A percentile compares a stretch with the other conserved stretches of the same genome.
Evolutionary conservation across 2,113 vertebrate genomes (phyloP).

Genomic region (Spilogale gracilis): DNA sequence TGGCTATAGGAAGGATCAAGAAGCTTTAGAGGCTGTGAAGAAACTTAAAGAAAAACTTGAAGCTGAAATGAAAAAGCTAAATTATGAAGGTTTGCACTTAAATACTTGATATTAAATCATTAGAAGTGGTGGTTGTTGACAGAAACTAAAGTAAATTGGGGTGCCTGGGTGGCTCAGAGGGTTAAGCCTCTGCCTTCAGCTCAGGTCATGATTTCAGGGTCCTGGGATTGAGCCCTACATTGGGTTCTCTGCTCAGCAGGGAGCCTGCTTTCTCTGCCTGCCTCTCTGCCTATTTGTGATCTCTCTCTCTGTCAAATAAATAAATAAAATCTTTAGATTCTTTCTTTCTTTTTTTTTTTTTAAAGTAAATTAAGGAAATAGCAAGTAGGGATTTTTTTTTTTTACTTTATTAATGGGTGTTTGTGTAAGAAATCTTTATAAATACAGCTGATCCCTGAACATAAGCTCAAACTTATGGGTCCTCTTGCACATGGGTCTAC

Average conservation of each 20-base stretch:
- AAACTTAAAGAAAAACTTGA: constrained; percentile 90
- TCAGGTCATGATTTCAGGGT: too few species aligned
- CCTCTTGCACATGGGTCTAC: background rate
- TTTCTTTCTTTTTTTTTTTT: too few species aligned
- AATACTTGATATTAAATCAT: constrained; percentile 11
- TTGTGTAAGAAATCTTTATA: background rate
- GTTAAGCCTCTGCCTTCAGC: too few species aligned
- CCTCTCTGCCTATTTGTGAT: too few species aligned
- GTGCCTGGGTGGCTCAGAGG: too few species aligned
- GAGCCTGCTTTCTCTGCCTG: too few species aligned
- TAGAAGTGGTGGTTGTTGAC: background rate
- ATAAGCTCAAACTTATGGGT: background rate
- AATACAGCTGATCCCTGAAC: background rate
- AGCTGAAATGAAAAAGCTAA: constrained; percentile 91
- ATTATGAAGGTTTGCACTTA: constrained; percentile 92
- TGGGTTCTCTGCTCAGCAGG: too few species aligned
- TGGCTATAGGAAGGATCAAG: constrained; percentile 93
- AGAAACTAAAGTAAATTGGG: background rate
- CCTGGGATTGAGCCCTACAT: too few species aligned
- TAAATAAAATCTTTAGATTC: too few species aligned
- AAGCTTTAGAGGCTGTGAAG: constrained; percentile 88
- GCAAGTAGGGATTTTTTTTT: background rate
- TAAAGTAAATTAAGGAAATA: constrained; percentile 12
- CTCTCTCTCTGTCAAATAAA: too few species aligned
- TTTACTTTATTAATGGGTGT: background rate